Evolutionary conservation across 2,113 vertebrate species (phyloP), one percentile per base, ranked within the genome.

Genomic region (Cyphomyrus plagiostoma): DNA sequence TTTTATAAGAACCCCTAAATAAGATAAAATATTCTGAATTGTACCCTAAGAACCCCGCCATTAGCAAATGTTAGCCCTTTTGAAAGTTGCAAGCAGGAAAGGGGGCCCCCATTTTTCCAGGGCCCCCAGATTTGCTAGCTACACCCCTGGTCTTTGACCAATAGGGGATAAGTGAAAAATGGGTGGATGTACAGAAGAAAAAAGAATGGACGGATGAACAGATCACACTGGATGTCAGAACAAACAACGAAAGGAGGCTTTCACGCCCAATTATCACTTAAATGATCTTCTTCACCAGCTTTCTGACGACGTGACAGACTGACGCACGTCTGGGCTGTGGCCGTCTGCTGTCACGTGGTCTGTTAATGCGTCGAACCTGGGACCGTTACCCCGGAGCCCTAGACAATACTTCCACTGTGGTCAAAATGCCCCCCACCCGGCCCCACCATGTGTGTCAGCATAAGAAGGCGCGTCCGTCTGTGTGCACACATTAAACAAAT

Each of bases 401-500:
- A 94, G 93, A 95, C 94, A 95, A 94, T 93, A 86, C 93, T 91
- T 92, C 91, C 92, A 92, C 92, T 84, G 84, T 93, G 93, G 94
- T 84, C 94, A 90, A 95, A 96, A 95, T 95, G 95, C 95, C 94
- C 93, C 48, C 11, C 49, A 50, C 49, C 50, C 39, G 0, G 80
- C 21, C 86, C 82, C 35, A 93, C 91, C 91, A 80, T 91, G 88
- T 89, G 87, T 91, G 70, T 74, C 74, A 39, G 86, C 15, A 77
- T 82, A 23, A 46, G 89, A 56, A 53, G 58, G 88, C 89, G 48
- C 90, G 90, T 89, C 49, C 91, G 91, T 93, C 91, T 94, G 95
- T 93, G 95, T 95, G 95, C 95, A 95, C 92, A 95, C 94, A 95
- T 95, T 95, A 95, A 96, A 94, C 94, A 94, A 95, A 96, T 95